Base-by-base conservation (phyloP, 1,140 invertebrate genomes). In the Dinoponera quadriceps region DNA sequence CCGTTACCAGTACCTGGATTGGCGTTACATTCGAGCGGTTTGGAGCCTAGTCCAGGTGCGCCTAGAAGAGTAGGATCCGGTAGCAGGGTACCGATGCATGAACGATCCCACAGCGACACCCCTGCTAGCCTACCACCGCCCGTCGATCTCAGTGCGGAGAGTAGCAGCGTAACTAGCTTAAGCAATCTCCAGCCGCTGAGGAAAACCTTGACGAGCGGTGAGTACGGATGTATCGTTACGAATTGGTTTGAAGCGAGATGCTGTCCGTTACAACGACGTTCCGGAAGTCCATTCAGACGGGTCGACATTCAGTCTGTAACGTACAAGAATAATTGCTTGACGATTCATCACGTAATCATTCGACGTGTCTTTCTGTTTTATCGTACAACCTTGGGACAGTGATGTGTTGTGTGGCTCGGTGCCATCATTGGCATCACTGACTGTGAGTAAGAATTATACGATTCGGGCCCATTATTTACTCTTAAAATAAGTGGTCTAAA, bases 121-220 rank as follows among this genome's bases (percentile, higher is more conserved):
- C 97, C 96, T 7, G 96, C 96, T 22, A 87, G 95, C 16, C 96
- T 97, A n/a, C 95, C 97, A 80, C 97, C 97, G 2, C 97, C 97
- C 18, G 98, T 99, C 20, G 97, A 98, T 92, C 95, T 99, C 57
- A 98, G 97, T 75, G 97, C 98, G 14, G 98, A 99, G 94, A 98
- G 98, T 92, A 99, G 98, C 92, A 98, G 98, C 93, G 98, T 99
- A 68, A 98, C 98, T 38, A 98, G 97, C 86, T 95, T 99, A 84
- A 97, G 97, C 89, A 98, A 98, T 95, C 95, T 98, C 92, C 94
- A 94, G 54, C 98, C 98, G 60, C 93, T 98, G 85, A 95, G 98
- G 85, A 98, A 99, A 95, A 98, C 97, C 51, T 94, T 97, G 88
- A 97, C 96, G 69, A 97, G 97, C 91, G 97, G 97, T 98, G 93